These are phyloP conservation scores for Neodiprion virginianus DNA, from an alignment of 1,140 invertebrate genomes.

Conservation along the genomic window DNA sequence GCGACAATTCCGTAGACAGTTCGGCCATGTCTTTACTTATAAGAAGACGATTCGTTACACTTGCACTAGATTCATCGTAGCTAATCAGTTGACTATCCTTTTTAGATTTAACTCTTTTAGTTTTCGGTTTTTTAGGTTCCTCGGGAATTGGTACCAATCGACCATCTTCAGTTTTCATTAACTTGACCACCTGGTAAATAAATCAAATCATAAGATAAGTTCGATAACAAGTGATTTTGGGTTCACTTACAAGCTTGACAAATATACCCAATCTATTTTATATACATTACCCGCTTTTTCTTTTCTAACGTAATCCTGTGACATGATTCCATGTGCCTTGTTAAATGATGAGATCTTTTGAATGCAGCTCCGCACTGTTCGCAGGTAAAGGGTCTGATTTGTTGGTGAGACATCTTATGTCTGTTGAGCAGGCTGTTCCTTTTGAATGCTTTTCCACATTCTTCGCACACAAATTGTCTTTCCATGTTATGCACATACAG, in stretches of 20 bases:
- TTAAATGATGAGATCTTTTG: slow-evolving; percentile 49
- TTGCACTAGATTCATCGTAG: not conserved
- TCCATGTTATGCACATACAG: slow-evolving; percentile 49
- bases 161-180: slow-evolving; percentile 50
- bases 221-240: not conserved
- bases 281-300: slow-evolving; percentile 40
- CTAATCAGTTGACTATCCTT: slow-evolving; percentile 14
- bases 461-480: slow-evolving; percentile 49
- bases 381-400: slow-evolving; percentile 46
- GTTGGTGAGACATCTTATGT: slow-evolving; percentile 50
- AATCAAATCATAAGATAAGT: not conserved
- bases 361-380: slow-evolving; percentile 47
- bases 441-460: slow-evolving; percentile 53
- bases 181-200: slow-evolving; percentile 41
- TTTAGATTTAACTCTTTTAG: slow-evolving; percentile 21
- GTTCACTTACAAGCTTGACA: too few species aligned
- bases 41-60: not conserved
- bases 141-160: slow-evolving; percentile 45
- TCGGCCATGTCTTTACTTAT: too few species aligned
- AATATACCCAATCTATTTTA: not conserved
- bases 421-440: slow-evolving; percentile 48
- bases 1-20: not conserved
- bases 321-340: slow-evolving; percentile 48
- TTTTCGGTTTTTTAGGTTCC: slow-evolving; percentile 32
- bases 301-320: slow-evolving; percentile 45